Evolutionary conservation across 2,797 vertebrate genomes (phyloP), one percentile per base, ranked within the genome.

Genomic region (Enteromius viviparus): DNA sequence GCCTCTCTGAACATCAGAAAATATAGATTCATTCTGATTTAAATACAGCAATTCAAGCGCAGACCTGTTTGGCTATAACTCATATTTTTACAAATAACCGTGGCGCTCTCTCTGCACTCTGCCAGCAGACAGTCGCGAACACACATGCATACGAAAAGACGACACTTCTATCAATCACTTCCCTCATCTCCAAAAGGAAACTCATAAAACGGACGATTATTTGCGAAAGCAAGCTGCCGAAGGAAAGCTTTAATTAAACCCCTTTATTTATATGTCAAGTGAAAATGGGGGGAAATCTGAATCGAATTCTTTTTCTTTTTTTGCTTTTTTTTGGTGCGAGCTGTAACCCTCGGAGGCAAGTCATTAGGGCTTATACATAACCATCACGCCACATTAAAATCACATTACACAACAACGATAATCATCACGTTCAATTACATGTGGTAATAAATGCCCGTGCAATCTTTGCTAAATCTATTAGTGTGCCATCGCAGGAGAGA

Each of bases 401-500:
- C 95, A 92, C 94, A 95, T 95, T 95, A 95, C 93, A 95, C 94
- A 94, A 95, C 93, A 95, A 95, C 92, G 89, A 95, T 95, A 94
- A 95, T 95, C 94, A 95, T 95, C 93, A 93, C 93, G 94, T 95
- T 95, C 94, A 95, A 94, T 95, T 95, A 95, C 93, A 95, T 91
- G 89, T 93, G 93, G 94, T 94, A 94, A 95, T 94, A 94, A 95
- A 95, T 94, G 94, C 92, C 91, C 90, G 71, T 90, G 87, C 92
- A 92, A 94, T 94, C 93, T 93, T 92, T 90, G 92, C 91, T 93
- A 94, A 94, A 95, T 95, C 94, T 94, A 95, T 95, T 95, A 94
- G 92, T 87, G 91, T 80, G 80, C 76, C 87, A 85, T 86, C 83
- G 45, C 89, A 87, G 87, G 83, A 74, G 85, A 89, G 81, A 82